A percentile compares a stretch with the other conserved stretches of the same genome.
Evolutionary conservation across 2,113 vertebrate species (phyloP).

Genomic region (Leiothrix lutea): DNA sequence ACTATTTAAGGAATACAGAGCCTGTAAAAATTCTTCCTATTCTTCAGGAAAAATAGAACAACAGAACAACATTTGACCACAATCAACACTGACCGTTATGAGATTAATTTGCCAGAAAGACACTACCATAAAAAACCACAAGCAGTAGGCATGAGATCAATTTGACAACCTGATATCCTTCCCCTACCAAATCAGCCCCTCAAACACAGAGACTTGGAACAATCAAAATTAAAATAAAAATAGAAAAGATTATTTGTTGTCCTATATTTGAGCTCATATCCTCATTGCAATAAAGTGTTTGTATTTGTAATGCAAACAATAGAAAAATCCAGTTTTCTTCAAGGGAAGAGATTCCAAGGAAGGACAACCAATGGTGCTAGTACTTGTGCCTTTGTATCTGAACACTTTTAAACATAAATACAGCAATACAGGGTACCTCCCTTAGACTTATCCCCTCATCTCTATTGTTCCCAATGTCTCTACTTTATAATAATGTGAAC

Average conservation of each 20-base stretch:
- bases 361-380: neutral
- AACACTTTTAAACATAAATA: neutral
- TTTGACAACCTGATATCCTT: neutral
- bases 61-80: neutral
- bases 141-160: neutral
- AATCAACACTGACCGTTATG: neutral
- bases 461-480: neutral
- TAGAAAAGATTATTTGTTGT: neutral
- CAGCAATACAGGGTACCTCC: neutral
- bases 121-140: neutral
- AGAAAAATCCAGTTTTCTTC: neutral
- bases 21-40: neutral
- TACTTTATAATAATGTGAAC: neutral
- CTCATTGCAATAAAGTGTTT: neutral
- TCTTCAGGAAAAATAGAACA: neutral
- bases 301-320: neutral
- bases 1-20: neutral
- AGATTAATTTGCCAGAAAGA: neutral
- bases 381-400: neutral
- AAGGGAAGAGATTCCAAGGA: neutral
- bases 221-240: neutral
- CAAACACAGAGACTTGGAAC: neutral
- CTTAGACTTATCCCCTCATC: neutral
- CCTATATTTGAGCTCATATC: neutral
- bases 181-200: neutral